These are phyloP conservation scores for Osmoderma eremita DNA, from an alignment of 2,888 invertebrate species.

Conservation along the genomic window DNA sequence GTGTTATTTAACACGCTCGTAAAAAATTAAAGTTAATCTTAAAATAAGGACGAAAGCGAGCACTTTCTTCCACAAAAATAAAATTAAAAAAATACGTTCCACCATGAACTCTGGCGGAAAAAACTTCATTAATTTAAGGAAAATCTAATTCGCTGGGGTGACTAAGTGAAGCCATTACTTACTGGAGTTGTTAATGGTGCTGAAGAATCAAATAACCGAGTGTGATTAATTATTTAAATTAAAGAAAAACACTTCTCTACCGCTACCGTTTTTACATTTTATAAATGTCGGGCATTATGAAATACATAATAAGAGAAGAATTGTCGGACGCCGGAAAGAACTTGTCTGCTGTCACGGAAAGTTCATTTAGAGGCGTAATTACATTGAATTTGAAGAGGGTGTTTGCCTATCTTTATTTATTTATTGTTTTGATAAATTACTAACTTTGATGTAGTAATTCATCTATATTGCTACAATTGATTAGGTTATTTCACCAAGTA, in stretches of 20 bases:
- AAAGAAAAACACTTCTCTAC: constrained; percentile 39
- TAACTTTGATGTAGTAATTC: not conserved
- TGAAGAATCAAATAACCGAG: constrained; percentile 44
- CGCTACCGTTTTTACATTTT: constrained; percentile 28
- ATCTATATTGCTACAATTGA: not conserved
- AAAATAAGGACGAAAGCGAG: not conserved
- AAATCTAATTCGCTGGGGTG: constrained; percentile 41
- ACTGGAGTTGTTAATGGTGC: constrained; percentile 42
- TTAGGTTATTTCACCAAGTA: not conserved
- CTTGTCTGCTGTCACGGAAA: constrained; percentile 13
- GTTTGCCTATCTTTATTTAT: not conserved
- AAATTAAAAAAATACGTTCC: constrained; percentile 30
- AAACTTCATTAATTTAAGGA: constrained; percentile 43
- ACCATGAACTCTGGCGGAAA: constrained; percentile 37
- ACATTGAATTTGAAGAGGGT: constrained; percentile 5
- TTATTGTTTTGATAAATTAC: not conserved
- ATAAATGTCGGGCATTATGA: constrained; percentile 26
- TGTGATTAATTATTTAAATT: constrained; percentile 45
- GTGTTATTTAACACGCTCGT: no score
- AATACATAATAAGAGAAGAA: constrained; percentile 22
- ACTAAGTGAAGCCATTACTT: constrained; percentile 42
- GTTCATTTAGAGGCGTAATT: constrained; percentile 24
- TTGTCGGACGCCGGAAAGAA: not conserved
- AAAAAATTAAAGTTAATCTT: no score
- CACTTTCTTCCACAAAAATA: constrained; percentile 1